A percentile compares a stretch with the other conserved stretches of the same genome.
Conservation (phyloP, 2,113 vertebrate genomes). For the Noturus placidus region DNA sequence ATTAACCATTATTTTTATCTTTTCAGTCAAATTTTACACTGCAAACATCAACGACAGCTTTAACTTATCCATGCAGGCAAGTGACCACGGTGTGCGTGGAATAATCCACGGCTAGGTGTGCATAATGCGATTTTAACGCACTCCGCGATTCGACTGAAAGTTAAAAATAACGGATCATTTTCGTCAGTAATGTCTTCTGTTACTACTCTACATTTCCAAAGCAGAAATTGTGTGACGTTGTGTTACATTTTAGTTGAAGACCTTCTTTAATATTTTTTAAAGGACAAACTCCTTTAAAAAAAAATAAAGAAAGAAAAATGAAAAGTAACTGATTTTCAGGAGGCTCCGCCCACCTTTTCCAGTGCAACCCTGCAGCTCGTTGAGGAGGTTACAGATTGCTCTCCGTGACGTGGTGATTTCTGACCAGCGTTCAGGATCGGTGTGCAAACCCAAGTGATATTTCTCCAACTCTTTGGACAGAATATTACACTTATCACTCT, state of each 20-base stretch:
- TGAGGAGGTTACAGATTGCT: constrained; percentile 65
- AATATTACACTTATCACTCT: constrained; percentile 86
- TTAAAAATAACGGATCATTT: too few relatives aligned
- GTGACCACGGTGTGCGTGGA: too few relatives aligned
- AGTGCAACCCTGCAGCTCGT: constrained; percentile 72
- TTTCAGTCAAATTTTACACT: too few relatives aligned
- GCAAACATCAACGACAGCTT: too few relatives aligned
- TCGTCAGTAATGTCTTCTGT: background rate
- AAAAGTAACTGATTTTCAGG: constrained; percentile 4
- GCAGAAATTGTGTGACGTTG: background rate
- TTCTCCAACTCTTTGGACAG: constrained; percentile 83
- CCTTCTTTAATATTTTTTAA: background rate
- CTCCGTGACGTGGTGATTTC: constrained; percentile 62
- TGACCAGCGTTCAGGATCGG: constrained; percentile 48
- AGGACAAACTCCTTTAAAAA: background rate
- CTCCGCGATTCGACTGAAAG: too few relatives aligned
- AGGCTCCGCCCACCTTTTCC: constrained; percentile 71
- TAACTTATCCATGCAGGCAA: too few relatives aligned
- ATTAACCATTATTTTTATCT: too few relatives aligned
- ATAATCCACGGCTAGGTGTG: too few relatives aligned
- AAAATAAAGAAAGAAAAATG: too few relatives aligned
- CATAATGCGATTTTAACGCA: too few relatives aligned
- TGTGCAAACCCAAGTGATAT: constrained; percentile 74
- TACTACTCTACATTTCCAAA: background rate
- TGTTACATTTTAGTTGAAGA: background rate